phyloP scores from a whole-genome alignment of 2,113 vertebrate genomes.

The crab-eating macaque (Macaca fascicularis) region DNA sequence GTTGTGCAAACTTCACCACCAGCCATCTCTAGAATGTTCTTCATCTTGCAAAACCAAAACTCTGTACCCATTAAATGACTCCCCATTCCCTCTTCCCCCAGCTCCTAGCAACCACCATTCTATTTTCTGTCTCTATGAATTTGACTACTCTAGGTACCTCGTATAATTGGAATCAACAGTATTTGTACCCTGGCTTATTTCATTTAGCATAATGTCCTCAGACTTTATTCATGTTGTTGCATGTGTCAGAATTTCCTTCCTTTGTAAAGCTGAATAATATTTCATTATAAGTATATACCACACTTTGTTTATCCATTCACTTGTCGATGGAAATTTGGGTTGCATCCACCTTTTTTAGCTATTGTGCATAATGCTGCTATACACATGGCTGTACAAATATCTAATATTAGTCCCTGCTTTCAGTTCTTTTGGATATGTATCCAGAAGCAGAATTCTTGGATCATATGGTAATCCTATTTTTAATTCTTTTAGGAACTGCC shows the following conservation, averaged over 20 bases:
- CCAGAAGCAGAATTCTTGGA: background rate
- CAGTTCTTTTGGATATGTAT: background rate
- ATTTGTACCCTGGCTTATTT: background rate
- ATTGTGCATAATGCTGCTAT: no score
- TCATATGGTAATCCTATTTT: background rate
- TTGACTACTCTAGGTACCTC: background rate
- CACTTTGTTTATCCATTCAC: background rate
- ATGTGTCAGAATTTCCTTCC: background rate
- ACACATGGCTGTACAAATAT: background rate
- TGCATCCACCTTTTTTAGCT: no score
- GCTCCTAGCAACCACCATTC: no score
- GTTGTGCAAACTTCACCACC: background rate
- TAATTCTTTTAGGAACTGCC: background rate
- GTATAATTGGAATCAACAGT: background rate
- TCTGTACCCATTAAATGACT: background rate
- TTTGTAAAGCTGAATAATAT: background rate
- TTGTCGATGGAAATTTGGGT: background rate
- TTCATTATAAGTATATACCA: accelerated
- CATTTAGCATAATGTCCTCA: background rate
- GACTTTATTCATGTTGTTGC: background rate
- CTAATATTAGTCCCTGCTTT: background rate
- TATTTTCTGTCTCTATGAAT: background rate
- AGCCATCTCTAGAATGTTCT: background rate
- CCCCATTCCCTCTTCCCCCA: accelerated
- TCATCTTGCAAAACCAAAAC: background rate